These are phyloP conservation scores for Apogon talboti DNA, from an alignment of 2,797 vertebrate genomes.

Conservation along the genomic window DNA sequence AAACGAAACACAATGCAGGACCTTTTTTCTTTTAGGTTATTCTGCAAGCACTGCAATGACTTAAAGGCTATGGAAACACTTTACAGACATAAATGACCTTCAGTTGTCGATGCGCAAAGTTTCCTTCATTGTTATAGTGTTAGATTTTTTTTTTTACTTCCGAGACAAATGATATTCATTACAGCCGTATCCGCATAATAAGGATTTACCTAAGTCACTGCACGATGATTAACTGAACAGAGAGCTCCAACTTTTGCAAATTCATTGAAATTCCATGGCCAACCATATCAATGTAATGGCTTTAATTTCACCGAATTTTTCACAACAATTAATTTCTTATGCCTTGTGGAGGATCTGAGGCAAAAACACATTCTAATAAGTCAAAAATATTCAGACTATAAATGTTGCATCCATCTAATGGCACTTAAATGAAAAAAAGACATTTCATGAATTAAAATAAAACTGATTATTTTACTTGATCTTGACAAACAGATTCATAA, in stretches of 20 bases:
- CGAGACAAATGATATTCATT: conserved; percentile 16
- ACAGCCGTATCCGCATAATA: conserved; percentile 2
- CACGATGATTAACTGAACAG: conserved; percentile 34
- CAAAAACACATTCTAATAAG: conserved; percentile 41
- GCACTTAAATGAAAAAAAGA: not conserved
- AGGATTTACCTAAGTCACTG: conserved; percentile 19
- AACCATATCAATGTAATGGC: conserved; percentile 30
- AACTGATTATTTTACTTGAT: not conserved
- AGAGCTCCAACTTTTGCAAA: conserved; percentile 37
- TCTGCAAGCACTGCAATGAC: conserved; percentile 30
- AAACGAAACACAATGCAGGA: conserved; percentile 45
- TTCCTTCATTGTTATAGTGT: conserved; percentile 7
- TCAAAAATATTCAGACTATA: conserved; percentile 12
- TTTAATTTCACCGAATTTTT: conserved; percentile 37
- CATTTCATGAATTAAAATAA: not conserved
- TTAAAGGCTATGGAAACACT: conserved; percentile 29
- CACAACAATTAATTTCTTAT: conserved; percentile 20
- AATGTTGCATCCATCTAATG: conserved; percentile 21
- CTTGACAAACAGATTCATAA: too few relatives aligned
- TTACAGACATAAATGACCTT: conserved; percentile 32
- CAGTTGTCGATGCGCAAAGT: conserved; percentile 6
- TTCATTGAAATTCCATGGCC: conserved; percentile 51
- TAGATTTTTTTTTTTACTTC: conserved; percentile 8
- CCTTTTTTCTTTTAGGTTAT: conserved; percentile 30
- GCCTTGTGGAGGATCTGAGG: conserved; percentile 30